These are phyloP conservation scores for Microtus pennsylvanicus DNA, from an alignment of 2,113 vertebrate species.

Conservation along the genomic window DNA sequence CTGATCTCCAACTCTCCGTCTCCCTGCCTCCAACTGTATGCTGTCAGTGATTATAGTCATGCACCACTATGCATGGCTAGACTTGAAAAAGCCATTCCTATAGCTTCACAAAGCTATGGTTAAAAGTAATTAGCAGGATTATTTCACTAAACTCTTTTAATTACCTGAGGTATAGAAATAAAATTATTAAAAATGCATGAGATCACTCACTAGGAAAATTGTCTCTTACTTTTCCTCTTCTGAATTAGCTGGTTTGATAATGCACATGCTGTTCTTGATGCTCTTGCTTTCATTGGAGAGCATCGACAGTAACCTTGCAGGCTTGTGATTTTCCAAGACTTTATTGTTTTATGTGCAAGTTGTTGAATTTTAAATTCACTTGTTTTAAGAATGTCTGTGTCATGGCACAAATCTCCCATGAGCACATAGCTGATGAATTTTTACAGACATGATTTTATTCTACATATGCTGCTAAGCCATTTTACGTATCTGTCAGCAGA, in stretches of 20 bases:
- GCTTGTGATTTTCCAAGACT: constrained; percentile 26
- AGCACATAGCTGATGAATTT: constrained; percentile 62
- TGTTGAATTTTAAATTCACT: constrained; percentile 48
- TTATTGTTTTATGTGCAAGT: constrained; percentile 62
- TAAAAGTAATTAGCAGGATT: constrained; percentile 45
- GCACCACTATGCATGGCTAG: background rate
- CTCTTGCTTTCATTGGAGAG: constrained; percentile 19
- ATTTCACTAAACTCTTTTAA: constrained; percentile 39
- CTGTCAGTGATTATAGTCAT: background rate
- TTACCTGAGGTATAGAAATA: constrained; percentile 20
- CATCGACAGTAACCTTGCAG: background rate
- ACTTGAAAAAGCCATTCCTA: background rate
- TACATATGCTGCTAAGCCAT: constrained; percentile 52
- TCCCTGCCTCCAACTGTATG: background rate
- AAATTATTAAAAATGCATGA: constrained; percentile 46
- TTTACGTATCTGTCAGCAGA: constrained; percentile 30
- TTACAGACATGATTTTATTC: constrained; percentile 62
- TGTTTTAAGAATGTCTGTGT: constrained; percentile 43
- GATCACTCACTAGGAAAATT: constrained; percentile 5
- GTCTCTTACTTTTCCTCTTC: background rate
- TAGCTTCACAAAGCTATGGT: constrained; percentile 27
- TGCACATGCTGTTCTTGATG: background rate
- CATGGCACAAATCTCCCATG: constrained; percentile 49
- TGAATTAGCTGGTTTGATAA: constrained; percentile 7
- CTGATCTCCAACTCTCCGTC: background rate